Percentiles rank a stretch among this genome's conserved stretches.
Conservation (phyloP, 2,888 invertebrate genomes). For the Tromatobia lineatoria region DNA sequence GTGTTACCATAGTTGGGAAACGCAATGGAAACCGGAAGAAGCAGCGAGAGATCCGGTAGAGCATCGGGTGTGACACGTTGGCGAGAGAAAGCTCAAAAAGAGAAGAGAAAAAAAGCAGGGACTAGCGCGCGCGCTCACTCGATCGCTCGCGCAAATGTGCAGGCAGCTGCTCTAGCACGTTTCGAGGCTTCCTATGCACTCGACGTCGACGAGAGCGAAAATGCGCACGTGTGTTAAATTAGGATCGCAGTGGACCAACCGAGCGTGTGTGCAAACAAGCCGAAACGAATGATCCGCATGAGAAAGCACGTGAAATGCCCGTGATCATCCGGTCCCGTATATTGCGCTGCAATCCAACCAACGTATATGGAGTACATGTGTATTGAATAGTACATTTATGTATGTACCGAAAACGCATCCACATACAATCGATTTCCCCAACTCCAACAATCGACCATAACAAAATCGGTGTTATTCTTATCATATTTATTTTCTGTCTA, state of each 20-base stretch:
- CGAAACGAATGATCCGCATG: constrained; percentile 75
- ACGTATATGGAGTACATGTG: not conserved
- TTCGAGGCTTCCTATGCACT: constrained; percentile 29
- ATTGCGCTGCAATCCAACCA: constrained; percentile 15
- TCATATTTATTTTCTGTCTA: too few species aligned
- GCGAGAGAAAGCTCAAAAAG: constrained; percentile 30
- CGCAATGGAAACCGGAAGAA: constrained; percentile 48
- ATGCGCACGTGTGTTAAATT: constrained; percentile 74
- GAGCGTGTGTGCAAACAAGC: constrained; percentile 74
- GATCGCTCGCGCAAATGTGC: constrained; percentile 41
- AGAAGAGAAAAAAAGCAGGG: constrained; percentile 38
- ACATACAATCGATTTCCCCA: not conserved
- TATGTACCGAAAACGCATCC: not conserved
- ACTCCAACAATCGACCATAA: not conserved
- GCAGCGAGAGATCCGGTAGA: constrained; percentile 18
- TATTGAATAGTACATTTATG: not conserved
- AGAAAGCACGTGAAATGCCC: constrained; percentile 70
- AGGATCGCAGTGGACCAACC: constrained; percentile 68
- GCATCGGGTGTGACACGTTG: constrained; percentile 24
- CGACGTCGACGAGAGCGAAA: constrained; percentile 46
- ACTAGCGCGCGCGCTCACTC: constrained; percentile 33
- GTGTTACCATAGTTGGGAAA: constrained; percentile 28
- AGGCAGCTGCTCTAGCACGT: constrained; percentile 34
- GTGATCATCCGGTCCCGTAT: constrained; percentile 54
- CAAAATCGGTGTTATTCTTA: not conserved